phyloP scores from a whole-genome alignment of 2,113 vertebrate species.

The Chlamydotis undulata region DNA sequence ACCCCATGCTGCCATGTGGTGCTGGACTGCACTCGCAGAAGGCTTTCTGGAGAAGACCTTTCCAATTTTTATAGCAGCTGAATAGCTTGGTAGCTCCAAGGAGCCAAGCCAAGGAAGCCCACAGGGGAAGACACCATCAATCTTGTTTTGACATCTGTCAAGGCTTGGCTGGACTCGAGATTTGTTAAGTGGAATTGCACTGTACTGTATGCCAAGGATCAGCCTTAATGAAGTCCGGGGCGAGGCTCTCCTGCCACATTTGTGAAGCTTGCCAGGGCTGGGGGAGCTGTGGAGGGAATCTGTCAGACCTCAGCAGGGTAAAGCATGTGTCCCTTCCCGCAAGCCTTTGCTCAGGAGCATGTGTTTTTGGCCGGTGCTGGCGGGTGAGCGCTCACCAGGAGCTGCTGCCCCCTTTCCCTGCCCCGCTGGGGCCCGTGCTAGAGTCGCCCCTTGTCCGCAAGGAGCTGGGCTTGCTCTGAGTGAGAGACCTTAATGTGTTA shows the following conservation, averaged over 20 bases:
- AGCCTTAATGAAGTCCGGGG: background rate
- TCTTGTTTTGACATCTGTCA: background rate
- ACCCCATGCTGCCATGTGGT: rapidly evolving
- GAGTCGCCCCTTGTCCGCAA: rapidly evolving
- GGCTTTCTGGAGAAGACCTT: background rate
- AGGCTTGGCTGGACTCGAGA: background rate
- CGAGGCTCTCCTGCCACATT: background rate
- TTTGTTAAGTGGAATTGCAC: background rate
- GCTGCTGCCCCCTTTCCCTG: background rate
- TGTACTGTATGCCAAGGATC: background rate
- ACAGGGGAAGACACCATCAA: background rate
- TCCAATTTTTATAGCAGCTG: background rate
- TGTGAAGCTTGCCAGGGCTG: background rate
- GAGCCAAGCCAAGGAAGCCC: background rate
- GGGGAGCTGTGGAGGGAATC: background rate
- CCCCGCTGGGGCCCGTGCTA: background rate
- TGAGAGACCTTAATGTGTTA: too few relatives aligned
- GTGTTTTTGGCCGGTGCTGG: background rate
- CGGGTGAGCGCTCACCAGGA: background rate
- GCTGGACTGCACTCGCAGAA: background rate
- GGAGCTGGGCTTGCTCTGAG: background rate
- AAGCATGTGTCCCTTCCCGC: background rate
- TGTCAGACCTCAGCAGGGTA: background rate
- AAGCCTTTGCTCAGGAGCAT: background rate
- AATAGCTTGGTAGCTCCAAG: background rate